A percentile compares a stretch with the other conserved stretches of the same genome.
Conservation (phyloP, 2,797 vertebrate species). For the Sebastes itinus region DNA sequence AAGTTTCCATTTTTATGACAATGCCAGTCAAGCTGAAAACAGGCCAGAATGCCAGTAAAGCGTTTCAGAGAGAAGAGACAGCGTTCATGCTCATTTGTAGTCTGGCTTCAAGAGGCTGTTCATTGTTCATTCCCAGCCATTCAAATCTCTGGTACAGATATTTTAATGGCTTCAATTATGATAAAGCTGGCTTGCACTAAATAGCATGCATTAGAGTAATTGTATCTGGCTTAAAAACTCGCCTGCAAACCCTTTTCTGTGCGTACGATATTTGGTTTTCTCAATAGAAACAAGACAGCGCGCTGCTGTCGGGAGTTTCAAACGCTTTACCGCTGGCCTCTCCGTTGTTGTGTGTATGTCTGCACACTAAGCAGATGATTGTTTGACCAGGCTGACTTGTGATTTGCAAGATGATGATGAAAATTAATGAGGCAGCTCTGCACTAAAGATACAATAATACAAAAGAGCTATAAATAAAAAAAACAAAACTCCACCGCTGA, state of each 20-base stretch:
- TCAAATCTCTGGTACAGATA: slow-evolving; percentile 33
- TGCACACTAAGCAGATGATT: not conserved
- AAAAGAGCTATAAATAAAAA: not conserved
- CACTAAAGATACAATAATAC: slow-evolving; percentile 13
- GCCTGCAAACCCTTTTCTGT: not conserved
- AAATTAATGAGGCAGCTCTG: slow-evolving; percentile 7
- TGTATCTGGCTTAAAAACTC: slow-evolving; percentile 20
- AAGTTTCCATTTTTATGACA: slow-evolving; percentile 23
- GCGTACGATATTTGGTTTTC: not conserved
- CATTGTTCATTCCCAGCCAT: slow-evolving; percentile 32
- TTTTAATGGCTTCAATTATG: slow-evolving; percentile 42
- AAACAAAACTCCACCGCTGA: not conserved
- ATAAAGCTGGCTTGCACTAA: slow-evolving; percentile 21
- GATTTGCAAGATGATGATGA: slow-evolving; percentile 15
- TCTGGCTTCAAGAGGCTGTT: slow-evolving; percentile 23
- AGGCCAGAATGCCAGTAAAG: not conserved
- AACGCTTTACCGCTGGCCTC: not conserved
- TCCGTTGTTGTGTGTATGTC: not conserved
- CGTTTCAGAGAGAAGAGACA: not conserved
- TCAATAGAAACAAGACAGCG: not conserved
- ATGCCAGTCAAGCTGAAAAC: slow-evolving; percentile 13
- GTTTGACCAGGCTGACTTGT: not conserved
- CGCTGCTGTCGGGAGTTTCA: not conserved
- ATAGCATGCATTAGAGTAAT: slow-evolving; percentile 45
- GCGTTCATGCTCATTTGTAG: slow-evolving; percentile 19